Evolutionary conservation across 1,140 invertebrate genomes (phyloP).

Genomic region (Drosophila rufa): DNA sequence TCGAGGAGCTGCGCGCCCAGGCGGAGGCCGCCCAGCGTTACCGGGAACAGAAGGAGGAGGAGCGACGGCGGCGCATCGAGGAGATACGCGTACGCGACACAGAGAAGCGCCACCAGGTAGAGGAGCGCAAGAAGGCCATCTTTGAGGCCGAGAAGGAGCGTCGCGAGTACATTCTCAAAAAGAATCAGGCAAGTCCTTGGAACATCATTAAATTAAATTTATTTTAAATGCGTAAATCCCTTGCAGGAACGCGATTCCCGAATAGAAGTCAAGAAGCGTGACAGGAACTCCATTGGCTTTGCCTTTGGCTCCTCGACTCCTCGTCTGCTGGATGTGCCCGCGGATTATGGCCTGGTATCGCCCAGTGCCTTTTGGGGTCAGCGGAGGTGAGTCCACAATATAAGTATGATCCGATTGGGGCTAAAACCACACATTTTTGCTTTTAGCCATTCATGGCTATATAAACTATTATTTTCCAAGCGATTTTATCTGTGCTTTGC

Average conservation of each 20-base stretch:
- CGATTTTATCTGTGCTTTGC: slow-evolving; percentile 5
- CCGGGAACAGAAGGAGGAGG: slow-evolving; percentile 94
- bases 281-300: slow-evolving; percentile 89
- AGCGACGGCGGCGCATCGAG: slow-evolving; percentile 91
- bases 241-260: slow-evolving; percentile 91
- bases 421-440: not conserved
- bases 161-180: slow-evolving; percentile 92
- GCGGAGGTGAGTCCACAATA: slow-evolving; percentile 86
- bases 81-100: slow-evolving; percentile 92
- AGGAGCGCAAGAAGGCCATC: slow-evolving; percentile 94
- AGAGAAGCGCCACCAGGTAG: slow-evolving; percentile 91
- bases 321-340: slow-evolving; percentile 91
- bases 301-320: slow-evolving; percentile 96
- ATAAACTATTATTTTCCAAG: slow-evolving; percentile 4
- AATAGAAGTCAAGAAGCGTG: slow-evolving; percentile 90
- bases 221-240: not conserved
- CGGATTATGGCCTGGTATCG: slow-evolving; percentile 88
- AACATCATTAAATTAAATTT: not conserved
- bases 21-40: slow-evolving; percentile 94
- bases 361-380: slow-evolving; percentile 91
- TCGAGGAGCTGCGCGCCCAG: slow-evolving; percentile 94
- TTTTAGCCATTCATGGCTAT: slow-evolving; percentile 13
- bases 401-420: not conserved
- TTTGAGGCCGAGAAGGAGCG: slow-evolving; percentile 94
- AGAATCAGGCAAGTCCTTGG: slow-evolving; percentile 87